Evolutionary conservation across 2,113 vertebrate genomes (phyloP).

Genomic region (Caretta caretta): DNA sequence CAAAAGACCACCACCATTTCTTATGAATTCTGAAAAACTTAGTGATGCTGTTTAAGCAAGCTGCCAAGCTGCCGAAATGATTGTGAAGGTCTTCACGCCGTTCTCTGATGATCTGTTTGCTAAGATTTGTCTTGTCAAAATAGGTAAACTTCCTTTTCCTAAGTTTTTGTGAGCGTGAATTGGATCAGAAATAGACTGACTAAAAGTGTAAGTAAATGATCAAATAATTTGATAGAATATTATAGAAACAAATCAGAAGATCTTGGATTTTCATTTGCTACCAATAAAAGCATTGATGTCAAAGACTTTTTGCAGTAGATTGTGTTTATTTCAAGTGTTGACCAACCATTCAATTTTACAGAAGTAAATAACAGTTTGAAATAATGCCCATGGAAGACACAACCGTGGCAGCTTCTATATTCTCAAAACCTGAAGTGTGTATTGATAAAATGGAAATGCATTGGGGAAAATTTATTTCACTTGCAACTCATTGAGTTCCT

Average conservation of each 20-base stretch:
- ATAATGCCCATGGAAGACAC: not conserved
- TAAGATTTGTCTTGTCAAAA: not conserved
- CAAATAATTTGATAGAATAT: not conserved
- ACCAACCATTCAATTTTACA: not conserved
- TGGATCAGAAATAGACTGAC: not conserved
- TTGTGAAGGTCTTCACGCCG: not conserved
- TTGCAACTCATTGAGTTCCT: conserved; percentile 48
- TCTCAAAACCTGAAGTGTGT: conserved; percentile 14
- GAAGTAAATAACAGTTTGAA: conserved; percentile 37
- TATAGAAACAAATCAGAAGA: not conserved
- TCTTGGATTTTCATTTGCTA: not conserved
- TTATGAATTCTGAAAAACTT: not conserved
- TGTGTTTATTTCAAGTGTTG: not conserved
- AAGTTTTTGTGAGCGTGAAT: not conserved
- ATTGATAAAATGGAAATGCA: conserved; percentile 36
- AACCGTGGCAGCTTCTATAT: not conserved
- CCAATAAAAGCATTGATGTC: not conserved
- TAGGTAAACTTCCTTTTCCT: not conserved
- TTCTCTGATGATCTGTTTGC: not conserved
- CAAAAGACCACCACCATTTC: not conserved
- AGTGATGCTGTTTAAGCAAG: not conserved
- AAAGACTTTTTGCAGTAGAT: not conserved
- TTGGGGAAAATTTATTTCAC: conserved; percentile 28
- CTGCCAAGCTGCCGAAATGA: not conserved
- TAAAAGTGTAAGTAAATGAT: not conserved